A percentile compares a stretch with the other conserved stretches of the same genome.
phyloP scores from a whole-genome alignment of 2,797 vertebrate genomes.

The Pipistrellus nathusii region DNA sequence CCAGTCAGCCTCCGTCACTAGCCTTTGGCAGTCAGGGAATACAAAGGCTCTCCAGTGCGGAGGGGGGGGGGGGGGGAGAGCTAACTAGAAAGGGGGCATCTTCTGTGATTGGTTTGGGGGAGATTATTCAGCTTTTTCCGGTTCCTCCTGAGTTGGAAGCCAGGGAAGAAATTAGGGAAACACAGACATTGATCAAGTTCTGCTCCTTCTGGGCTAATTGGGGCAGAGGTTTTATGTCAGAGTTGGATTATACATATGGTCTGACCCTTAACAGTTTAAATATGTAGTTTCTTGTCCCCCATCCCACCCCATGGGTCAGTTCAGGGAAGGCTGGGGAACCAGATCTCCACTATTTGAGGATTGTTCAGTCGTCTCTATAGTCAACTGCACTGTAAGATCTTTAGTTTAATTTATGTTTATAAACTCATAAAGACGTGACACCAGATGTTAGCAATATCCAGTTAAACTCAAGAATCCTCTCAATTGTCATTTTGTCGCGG shows the following conservation, averaged over 20 bases:
- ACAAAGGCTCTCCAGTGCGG: not conserved
- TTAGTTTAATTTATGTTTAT: not conserved
- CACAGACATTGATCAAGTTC: not conserved
- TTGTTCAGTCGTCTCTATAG: not conserved
- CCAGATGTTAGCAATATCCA: not conserved
- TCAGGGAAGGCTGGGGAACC: not conserved
- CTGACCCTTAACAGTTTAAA: not conserved
- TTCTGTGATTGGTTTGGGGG: not conserved
- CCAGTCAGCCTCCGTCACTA: not conserved
- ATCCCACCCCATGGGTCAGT: not conserved
- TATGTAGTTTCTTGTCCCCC: not conserved
- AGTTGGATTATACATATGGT: not conserved
- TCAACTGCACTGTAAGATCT: not conserved
- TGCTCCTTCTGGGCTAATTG: not conserved
- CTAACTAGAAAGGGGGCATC: not conserved
- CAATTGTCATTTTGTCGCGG: not conserved
- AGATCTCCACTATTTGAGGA: not conserved
- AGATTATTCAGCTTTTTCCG: not conserved
- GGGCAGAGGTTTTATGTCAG: not conserved
- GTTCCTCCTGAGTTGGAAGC: not conserved
- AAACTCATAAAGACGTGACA: slow-evolving; percentile 10
- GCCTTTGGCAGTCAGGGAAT: not conserved
- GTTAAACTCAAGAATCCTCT: slow-evolving; percentile 1
- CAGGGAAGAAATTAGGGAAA: not conserved
- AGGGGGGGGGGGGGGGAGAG: no score